Evolutionary conservation across 2,888 invertebrate species (phyloP).

Genomic region (Sphaerophoria taeniata): DNA sequence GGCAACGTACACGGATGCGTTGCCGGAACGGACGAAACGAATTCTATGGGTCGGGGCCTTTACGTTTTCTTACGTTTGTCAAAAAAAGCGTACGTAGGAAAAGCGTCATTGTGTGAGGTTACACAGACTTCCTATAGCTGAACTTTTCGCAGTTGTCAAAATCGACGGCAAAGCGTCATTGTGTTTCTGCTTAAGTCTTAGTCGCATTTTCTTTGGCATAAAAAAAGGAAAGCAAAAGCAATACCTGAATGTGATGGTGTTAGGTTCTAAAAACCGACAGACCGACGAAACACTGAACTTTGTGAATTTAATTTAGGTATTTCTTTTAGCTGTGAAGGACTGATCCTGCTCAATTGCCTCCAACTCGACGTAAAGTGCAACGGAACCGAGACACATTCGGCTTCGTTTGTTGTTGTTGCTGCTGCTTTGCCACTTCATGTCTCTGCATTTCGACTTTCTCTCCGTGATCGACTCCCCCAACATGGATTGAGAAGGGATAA

Average conservation of each 20-base stretch:
- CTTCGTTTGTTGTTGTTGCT: not conserved
- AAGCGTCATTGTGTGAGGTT: no score
- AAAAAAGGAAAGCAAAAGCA: not conserved
- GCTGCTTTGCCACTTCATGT: slow-evolving; percentile 14
- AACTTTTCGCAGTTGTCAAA: not conserved
- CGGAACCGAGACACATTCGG: slow-evolving; percentile 22
- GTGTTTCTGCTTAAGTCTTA: no score
- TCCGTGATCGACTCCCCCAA: not conserved
- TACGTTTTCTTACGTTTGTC: no score
- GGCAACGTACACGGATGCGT: no score
- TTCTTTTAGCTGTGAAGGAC: slow-evolving; percentile 70
- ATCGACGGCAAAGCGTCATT: no score
- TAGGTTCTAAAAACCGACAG: slow-evolving; percentile 50
- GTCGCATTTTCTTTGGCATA: slow-evolving; percentile 15
- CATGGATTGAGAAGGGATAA: slow-evolving; percentile 53
- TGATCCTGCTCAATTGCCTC: slow-evolving; percentile 71
- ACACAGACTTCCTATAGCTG: no score
- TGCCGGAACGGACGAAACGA: no score
- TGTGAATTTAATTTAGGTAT: slow-evolving; percentile 72
- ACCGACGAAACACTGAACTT: slow-evolving; percentile 71
- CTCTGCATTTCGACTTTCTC: not conserved
- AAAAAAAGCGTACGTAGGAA: no score
- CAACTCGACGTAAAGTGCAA: slow-evolving; percentile 37
- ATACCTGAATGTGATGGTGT: slow-evolving; percentile 34
- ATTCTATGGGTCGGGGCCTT: no score